Conservation (phyloP, 2,888 invertebrate species). For the Rotaria sp. region DNA sequence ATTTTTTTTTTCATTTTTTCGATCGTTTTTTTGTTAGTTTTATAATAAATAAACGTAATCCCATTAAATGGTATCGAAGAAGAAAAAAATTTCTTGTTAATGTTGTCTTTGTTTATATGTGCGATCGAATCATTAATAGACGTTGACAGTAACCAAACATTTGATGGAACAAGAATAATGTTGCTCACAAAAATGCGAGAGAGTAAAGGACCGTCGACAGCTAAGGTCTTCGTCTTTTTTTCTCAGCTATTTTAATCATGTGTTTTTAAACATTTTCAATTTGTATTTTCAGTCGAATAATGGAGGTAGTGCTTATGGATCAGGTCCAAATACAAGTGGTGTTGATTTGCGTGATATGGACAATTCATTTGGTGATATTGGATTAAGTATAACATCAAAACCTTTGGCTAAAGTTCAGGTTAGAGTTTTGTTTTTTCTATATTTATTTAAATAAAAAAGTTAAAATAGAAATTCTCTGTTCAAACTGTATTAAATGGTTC, state of each 20-base stretch:
- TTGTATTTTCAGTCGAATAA: not conserved
- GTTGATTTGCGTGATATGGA: not conserved
- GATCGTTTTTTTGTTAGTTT: not conserved
- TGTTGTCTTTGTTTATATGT: too few species aligned
- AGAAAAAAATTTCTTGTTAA: too few species aligned
- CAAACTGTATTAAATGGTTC: not conserved
- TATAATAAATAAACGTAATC: not conserved
- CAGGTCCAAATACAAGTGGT: not conserved
- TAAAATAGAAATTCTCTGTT: not conserved
- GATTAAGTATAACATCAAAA: not conserved
- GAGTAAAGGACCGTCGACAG: too few species aligned
- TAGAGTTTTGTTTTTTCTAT: not conserved
- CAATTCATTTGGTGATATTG: not conserved
- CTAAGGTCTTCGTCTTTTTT: too few species aligned
- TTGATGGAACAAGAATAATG: too few species aligned
- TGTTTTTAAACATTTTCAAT: not conserved
- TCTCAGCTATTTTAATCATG: too few species aligned
- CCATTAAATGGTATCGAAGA: not conserved
- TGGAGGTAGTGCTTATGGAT: too few species aligned
- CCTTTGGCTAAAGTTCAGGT: conserved; percentile 1
- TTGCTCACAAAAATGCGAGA: too few species aligned
- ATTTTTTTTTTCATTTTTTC: not conserved
- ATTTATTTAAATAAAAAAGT: too few species aligned
- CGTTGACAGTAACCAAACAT: too few species aligned
- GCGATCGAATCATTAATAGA: too few species aligned